Base-by-base conservation (phyloP, 2,888 invertebrate species). In the Diaperis boleti region DNA sequence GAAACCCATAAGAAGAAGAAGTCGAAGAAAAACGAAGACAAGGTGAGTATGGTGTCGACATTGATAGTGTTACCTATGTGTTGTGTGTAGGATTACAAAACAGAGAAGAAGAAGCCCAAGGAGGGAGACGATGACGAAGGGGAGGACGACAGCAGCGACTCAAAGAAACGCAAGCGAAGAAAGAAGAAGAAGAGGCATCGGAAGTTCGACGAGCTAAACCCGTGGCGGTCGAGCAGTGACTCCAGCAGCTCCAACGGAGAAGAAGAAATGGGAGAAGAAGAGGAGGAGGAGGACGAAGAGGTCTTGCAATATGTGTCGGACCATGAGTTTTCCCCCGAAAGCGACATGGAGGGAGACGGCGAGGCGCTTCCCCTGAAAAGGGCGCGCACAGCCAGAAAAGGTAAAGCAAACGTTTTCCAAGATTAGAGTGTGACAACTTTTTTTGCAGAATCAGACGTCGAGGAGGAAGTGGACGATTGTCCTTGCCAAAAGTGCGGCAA, bases 321-420 rank as follows among this genome's bases (percentile, higher is more conserved):
- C 79, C 96, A 96, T 75, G 96, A 96, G 81, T 96, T 96, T 80
- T 95, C 95, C 0, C 94, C 94, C 0, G 95, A 95, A 76, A 94
- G 94, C 1, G 95, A 96, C 74, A 80, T 91, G 26, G 92, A 89
- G 66, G 90, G 88, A 31, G 89, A 88, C 55, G 89, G 89, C 4
- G 88, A 86, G 54, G 85, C 86, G 2, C 89, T 90, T 65, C 95
- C 95, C 0, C 82, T 91, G 67, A 90, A 92, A 77, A 85, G 92
- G 35, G 96, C 95, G 1, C 85, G 96, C 69, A 96, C 96, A 0
- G 89, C 92, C 5, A 90, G 90, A 76, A 92, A 93, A 84, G 89
- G 90, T 86, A 33, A 33, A 4, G 3, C 20, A 20, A 20, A 20
- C 20, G 6, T 20, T 20, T 20, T 20, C 3, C 20, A 4, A 3